Evolutionary conservation across 1,140 invertebrate species (phyloP).

Genomic region (Metopolophium dirhodum): DNA sequence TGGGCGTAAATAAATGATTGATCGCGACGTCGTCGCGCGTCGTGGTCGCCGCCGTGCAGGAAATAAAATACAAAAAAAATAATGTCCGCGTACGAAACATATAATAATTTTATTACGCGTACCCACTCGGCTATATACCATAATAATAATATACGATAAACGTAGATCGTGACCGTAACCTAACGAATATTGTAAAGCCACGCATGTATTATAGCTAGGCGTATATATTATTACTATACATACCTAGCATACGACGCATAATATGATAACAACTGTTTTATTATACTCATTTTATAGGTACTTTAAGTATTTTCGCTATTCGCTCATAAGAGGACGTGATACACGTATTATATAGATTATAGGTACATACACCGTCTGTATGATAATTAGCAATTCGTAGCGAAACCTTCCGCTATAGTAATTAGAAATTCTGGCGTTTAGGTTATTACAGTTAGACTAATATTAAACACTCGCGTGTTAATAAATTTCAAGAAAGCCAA

Average conservation of each 20-base stretch:
- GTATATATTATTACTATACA: too few relatives aligned
- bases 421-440: neutral
- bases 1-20: constrained; percentile 38
- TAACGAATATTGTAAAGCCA: neutral
- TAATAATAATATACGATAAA: neutral
- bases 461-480: neutral
- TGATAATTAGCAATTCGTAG: neutral
- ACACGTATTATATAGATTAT: neutral
- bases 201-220: neutral
- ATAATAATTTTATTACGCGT: neutral
- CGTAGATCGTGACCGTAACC: neutral
- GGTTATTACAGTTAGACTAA: neutral
- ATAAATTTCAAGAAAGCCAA: neutral
- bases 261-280: neutral
- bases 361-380: too few relatives aligned
- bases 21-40: neutral
- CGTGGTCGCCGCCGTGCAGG: neutral
- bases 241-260: neutral
- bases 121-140: neutral
- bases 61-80: neutral
- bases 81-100: neutral
- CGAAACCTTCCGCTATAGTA: neutral
- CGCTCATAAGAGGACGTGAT: neutral
- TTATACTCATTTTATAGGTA: neutral
- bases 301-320: neutral